These are phyloP conservation scores for Plumapathes pennacea DNA, from an alignment of 92 coral and sea anemone genomes.

Conservation along the genomic window DNA sequence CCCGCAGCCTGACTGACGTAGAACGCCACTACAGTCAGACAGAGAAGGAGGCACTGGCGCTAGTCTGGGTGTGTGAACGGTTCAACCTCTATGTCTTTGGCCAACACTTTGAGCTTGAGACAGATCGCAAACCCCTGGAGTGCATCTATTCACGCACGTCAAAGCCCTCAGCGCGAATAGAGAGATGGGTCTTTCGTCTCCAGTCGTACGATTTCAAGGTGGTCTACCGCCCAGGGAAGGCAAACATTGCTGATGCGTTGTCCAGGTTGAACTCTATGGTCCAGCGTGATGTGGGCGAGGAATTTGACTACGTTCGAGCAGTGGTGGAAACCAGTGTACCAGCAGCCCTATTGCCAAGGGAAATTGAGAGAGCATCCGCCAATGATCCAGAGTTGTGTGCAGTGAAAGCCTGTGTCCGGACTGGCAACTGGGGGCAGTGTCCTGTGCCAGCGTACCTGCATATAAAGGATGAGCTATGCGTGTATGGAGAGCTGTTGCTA, in stretches of 20 bases:
- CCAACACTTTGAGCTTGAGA: not conserved
- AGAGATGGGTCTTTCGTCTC: constrained; percentile 24
- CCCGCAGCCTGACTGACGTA: constrained; percentile 4
- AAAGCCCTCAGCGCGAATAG: constrained; percentile 9
- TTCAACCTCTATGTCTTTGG: not conserved
- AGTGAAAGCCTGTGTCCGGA: constrained; percentile 10
- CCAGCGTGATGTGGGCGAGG: constrained; percentile 6
- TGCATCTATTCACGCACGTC: not conserved
- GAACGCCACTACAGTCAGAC: constrained; percentile 6
- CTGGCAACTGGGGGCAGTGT: constrained; percentile 11
- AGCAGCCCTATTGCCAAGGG: constrained; percentile 9
- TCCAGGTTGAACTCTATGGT: constrained; percentile 3
- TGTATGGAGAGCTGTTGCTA: constrained; percentile 16
- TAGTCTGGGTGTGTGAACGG: constrained; percentile 11
- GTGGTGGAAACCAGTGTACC: constrained; percentile 28
- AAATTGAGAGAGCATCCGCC: constrained; percentile 20
- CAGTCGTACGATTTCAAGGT: constrained; percentile 10
- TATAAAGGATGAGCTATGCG: constrained; percentile 22
- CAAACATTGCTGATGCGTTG: constrained; percentile 21
- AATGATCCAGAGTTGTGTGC: constrained; percentile 8
- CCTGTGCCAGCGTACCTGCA: constrained; percentile 3
- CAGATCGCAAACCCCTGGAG: constrained; percentile 2
- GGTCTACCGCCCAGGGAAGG: constrained; percentile 13
- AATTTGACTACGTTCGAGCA: constrained; percentile 15
- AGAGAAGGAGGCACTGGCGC: constrained; percentile 6